Percentiles rank a stretch among this genome's conserved stretches.
These are phyloP conservation scores for Erebia palarica DNA, from an alignment of 2,888 invertebrate species.

Conservation along the genomic window DNA sequence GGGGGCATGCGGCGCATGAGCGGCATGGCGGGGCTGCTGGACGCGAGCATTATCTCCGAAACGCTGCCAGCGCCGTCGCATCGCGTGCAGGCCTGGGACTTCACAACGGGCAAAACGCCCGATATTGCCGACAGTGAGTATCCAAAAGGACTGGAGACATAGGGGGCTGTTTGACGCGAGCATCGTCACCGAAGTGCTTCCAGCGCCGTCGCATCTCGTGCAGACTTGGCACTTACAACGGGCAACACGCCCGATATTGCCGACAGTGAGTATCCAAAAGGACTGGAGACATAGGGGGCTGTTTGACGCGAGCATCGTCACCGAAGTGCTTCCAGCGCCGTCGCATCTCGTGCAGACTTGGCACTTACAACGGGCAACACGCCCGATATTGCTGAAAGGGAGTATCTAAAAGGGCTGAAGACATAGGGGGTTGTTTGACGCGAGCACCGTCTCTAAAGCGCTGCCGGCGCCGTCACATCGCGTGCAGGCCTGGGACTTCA, in stretches of 20 bases:
- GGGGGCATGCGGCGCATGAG: conserved; percentile 56
- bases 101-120: conserved; percentile 86
- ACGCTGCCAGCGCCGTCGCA: conserved; percentile 86
- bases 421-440: conserved; percentile 58
- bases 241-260: too few relatives aligned
- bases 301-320: conserved; percentile 71
- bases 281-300: conserved; percentile 45
- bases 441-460: conserved; percentile 75
- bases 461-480: too few relatives aligned
- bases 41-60: conserved; percentile 74
- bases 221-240: too few relatives aligned
- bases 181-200: too few relatives aligned
- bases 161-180: not conserved
- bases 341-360: conserved; percentile 84
- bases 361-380: conserved; percentile 84
- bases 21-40: conserved; percentile 69
- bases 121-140: conserved; percentile 87
- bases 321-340: conserved; percentile 83
- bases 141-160: not conserved
- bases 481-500: too few relatives aligned
- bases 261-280: too few relatives aligned
- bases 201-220: too few relatives aligned
- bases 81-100: conserved; percentile 93
- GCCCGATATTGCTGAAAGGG: conserved; percentile 89
- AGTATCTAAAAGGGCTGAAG: conserved; percentile 49